Percentiles rank a stretch among this genome's conserved stretches.
Evolutionary conservation across 2,888 invertebrate species (phyloP).

Genomic region (Parasteatoda lunata): DNA sequence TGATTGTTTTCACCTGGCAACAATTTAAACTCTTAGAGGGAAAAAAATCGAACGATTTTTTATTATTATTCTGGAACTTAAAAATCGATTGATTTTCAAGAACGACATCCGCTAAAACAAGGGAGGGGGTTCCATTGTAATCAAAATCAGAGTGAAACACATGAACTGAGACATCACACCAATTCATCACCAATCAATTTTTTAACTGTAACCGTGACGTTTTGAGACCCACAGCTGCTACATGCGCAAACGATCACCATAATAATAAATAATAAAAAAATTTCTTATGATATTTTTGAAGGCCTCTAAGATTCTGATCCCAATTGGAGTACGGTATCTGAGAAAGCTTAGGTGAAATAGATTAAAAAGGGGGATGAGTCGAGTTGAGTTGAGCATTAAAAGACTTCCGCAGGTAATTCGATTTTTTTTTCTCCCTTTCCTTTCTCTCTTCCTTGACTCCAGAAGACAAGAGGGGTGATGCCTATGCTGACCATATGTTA

Average conservation of each 20-base stretch:
- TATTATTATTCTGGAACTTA: background rate
- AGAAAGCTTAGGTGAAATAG: slow-evolving; percentile 1
- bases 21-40: background rate
- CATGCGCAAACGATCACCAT: background rate
- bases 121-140: background rate
- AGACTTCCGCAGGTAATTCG: slow-evolving; percentile 57
- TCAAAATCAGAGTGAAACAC: background rate
- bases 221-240: background rate
- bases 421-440: slow-evolving; percentile 4
- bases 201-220: background rate
- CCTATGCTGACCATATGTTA: slow-evolving; percentile 65
- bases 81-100: background rate
- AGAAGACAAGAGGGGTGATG: slow-evolving; percentile 33
- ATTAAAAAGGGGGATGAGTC: background rate
- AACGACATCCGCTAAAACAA: slow-evolving; percentile 40
- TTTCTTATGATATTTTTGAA: background rate
- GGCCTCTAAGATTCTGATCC: background rate
- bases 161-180: background rate
- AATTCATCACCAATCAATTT: background rate
- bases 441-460: background rate
- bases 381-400: slow-evolving; percentile 8
- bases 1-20: slow-evolving; percentile 60
- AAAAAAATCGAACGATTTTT: background rate
- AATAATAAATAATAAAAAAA: background rate
- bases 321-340: background rate